Evolutionary conservation across 2,888 invertebrate genomes (phyloP), one percentile per base, ranked within the genome.

Genomic region (Hermodice carunculata): DNA sequence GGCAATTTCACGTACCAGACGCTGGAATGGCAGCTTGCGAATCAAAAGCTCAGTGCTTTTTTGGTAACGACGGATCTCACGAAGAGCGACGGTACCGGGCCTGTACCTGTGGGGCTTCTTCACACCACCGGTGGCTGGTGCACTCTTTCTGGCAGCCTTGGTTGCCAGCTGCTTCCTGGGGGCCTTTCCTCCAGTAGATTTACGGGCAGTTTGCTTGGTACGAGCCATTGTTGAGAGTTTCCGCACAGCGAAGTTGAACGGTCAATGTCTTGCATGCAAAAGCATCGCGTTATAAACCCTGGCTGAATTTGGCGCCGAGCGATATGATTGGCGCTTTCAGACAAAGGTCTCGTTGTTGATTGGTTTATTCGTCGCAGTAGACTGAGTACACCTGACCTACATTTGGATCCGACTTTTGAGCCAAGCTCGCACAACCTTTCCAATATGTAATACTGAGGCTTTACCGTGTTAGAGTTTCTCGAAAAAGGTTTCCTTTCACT

Each of bases 171-270:
- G 85, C 66, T 86, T 86, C 52, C 86, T 72, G 19, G 86, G 85
- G 60, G 86, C 85, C 70, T 86, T 86, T 42, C 86, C 86, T 76
- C 85, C 85, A 67, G 86, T 86, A 56, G 84, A 84, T 68, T 86
- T 86, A 71, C 85, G 78, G 40, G 86, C 86, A 40, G 85, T 85
- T 76, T 86, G 86, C 73, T 86, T 86, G 40, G 86, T 86, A 78
- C 86, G 81, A 51, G 86, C 85, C 86, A 86, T 86, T 29, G 43
- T 65, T 11, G 24, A 26, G 24, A 5, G n/a, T 6, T 22, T n/a
- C 11, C 19, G 17, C 8, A n/a, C n/a, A n/a, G n/a, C n/a, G n/a
- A n/a, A n/a, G n/a, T n/a, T n/a, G n/a, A n/a, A n/a, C 14, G 22
- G 46, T 19, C 22, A 19, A 46, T 46, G 17, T 8, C 46, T 8